A percentile compares a stretch with the other conserved stretches of the same genome.
Evolutionary conservation across 2,797 vertebrate species (phyloP).

Genomic region (Gallinago solitaria): DNA sequence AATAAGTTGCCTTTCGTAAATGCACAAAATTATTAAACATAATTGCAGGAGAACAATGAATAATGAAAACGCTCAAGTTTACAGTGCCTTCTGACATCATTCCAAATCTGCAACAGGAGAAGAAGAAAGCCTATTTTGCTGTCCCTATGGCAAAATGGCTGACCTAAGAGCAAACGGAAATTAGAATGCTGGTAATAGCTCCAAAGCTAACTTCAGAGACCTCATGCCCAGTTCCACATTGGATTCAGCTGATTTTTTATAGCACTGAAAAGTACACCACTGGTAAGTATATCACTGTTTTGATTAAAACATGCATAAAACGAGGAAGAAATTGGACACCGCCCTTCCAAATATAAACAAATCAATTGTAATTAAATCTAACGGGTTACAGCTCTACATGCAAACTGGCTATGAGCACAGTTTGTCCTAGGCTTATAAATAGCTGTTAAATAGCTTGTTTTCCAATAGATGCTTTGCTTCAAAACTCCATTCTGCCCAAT

Average conservation of each 20-base stretch:
- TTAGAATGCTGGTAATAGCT: not conserved
- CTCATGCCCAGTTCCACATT: not conserved
- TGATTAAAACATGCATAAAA: not conserved
- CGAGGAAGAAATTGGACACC: not conserved
- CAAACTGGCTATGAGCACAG: not conserved
- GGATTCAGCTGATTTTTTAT: not conserved
- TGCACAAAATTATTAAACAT: not conserved
- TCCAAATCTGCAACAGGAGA: rapidly evolving
- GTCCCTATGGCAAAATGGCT: not conserved
- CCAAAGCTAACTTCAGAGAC: not conserved
- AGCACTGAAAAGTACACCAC: not conserved
- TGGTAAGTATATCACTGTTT: not conserved
- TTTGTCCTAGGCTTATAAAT: not conserved
- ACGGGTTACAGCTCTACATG: not conserved
- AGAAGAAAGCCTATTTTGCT: not conserved
- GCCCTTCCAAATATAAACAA: not conserved
- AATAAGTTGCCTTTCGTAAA: not conserved
- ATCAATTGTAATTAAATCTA: not conserved
- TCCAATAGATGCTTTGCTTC: not conserved
- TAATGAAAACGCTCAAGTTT: not conserved
- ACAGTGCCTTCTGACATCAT: not conserved
- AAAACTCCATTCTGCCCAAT: not conserved
- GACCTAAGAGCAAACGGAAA: not conserved
- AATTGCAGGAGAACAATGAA: not conserved
- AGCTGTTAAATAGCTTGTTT: not conserved